These are phyloP conservation scores for Pegea sp. DNA, from an alignment of 23 tunicate genomes.

Conservation along the genomic window DNA sequence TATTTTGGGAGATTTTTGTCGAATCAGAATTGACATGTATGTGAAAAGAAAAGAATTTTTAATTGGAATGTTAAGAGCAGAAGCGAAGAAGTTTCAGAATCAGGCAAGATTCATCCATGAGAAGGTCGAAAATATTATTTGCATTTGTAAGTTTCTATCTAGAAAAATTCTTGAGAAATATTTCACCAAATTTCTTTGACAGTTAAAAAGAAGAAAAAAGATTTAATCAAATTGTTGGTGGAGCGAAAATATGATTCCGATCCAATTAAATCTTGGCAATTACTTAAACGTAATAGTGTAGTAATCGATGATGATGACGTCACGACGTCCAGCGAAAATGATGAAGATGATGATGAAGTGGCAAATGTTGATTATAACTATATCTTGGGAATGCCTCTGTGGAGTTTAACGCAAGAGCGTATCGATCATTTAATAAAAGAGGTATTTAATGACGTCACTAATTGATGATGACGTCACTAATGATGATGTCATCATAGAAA, in stretches of 20 bases:
- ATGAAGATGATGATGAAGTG: slow-evolving; percentile 24
- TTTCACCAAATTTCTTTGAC: no score
- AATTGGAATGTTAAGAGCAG: slow-evolving; percentile 63
- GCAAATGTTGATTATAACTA: slow-evolving; percentile 78
- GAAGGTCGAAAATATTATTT: slow-evolving; percentile 73
- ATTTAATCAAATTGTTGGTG: slow-evolving; percentile 33
- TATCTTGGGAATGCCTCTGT: slow-evolving; percentile 84
- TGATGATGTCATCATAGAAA: no score
- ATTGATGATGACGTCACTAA: no score
- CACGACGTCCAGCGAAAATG: no score
- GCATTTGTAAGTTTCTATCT: slow-evolving; percentile 31
- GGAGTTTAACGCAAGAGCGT: slow-evolving; percentile 73
- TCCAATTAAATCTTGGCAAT: slow-evolving; percentile 91
- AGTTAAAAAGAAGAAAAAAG: slow-evolving; percentile 74
- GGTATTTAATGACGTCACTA: no score
- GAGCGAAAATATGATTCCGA: slow-evolving; percentile 84
- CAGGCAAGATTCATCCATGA: slow-evolving; percentile 91
- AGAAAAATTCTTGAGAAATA: no score
- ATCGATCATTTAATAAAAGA: slow-evolving; percentile 78
- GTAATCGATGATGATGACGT: no score
- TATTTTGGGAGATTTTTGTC: slow-evolving; percentile 44
- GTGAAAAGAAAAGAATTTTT: slow-evolving; percentile 58
- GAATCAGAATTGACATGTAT: slow-evolving; percentile 44
- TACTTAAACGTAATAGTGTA: no score
- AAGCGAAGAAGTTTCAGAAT: slow-evolving; percentile 47